phyloP scores from a whole-genome alignment of 1,140 invertebrate species.

The Trichomalopsis sarcophagae region DNA sequence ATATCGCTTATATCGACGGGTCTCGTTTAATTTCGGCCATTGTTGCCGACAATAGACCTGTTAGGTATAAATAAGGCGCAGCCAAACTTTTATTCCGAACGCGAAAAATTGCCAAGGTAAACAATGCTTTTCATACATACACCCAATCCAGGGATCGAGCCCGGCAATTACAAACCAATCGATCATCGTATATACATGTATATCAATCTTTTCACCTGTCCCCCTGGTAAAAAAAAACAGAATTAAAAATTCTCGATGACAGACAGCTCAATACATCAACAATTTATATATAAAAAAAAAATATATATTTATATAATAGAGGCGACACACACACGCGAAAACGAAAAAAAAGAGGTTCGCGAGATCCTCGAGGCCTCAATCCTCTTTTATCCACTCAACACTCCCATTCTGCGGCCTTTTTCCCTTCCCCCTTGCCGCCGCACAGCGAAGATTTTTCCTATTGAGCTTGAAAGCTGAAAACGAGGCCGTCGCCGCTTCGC shows the following conservation, averaged over 20 bases:
- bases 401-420: conserved; percentile 35
- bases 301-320: background rate
- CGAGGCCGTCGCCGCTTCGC: conserved; percentile 44
- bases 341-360: background rate
- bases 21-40: background rate
- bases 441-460: conserved; percentile 42
- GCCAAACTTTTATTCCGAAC: no score
- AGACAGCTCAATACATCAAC: background rate
- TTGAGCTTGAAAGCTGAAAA: conserved; percentile 44
- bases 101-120: no score
- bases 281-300: background rate
- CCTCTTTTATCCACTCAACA: conserved; percentile 53
- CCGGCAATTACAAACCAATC: no score
- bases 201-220: no score
- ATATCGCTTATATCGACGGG: no score
- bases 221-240: no score
- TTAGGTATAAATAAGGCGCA: no score
- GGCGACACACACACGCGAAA: background rate
- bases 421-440: background rate
- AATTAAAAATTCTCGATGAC: no score
- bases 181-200: no score
- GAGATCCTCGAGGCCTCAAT: conserved; percentile 41
- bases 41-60: no score
- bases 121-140: no score
- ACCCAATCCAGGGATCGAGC: no score